Conservation (phyloP, 2,888 invertebrate species). For the Siphlonurus alternatus region DNA sequence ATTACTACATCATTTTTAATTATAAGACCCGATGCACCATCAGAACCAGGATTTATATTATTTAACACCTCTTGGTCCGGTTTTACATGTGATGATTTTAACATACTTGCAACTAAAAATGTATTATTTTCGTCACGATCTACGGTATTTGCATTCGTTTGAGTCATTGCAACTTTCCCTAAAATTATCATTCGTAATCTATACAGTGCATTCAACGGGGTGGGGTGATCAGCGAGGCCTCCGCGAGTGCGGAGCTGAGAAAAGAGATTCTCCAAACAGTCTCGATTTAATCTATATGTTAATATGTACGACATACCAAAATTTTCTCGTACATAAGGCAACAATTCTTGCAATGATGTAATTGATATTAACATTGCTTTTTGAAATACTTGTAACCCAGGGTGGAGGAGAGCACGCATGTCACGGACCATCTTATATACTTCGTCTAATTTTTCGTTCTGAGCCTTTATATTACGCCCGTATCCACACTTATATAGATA, state of each 20-base stretch:
- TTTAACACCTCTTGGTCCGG: background rate
- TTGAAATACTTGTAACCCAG: background rate
- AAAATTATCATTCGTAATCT: background rate
- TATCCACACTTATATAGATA: background rate
- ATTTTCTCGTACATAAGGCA: background rate
- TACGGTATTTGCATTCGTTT: background rate
- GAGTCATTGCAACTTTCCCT: background rate
- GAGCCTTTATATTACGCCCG: background rate
- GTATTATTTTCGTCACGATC: background rate
- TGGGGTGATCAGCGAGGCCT: background rate
- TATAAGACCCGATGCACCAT: background rate
- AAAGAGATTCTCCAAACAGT: background rate
- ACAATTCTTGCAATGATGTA: background rate
- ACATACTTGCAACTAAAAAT: background rate
- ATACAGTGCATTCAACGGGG: background rate
- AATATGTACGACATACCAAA: background rate
- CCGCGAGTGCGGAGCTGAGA: background rate
- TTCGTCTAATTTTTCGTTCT: background rate
- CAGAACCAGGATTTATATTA: background rate
- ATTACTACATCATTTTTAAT: background rate
- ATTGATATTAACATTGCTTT: background rate
- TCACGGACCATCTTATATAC: background rate
- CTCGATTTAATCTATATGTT: background rate
- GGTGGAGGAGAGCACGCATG: background rate
- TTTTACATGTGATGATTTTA: background rate